Conservation (phyloP, 2,888 invertebrate species). For the Eristalis arbustorum region DNA sequence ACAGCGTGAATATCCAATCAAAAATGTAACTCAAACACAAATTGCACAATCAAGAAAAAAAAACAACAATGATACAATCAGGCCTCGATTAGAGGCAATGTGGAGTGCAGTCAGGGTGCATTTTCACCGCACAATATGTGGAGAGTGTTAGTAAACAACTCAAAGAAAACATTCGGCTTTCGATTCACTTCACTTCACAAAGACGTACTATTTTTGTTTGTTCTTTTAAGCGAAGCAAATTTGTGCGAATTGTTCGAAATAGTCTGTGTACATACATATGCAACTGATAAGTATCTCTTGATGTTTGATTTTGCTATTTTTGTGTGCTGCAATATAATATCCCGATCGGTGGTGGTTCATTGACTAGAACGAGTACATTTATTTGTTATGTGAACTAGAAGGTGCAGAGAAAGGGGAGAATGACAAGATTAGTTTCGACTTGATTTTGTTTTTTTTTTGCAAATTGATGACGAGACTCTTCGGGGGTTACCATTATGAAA, state of each 20-base stretch:
- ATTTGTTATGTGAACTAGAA: background rate
- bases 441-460: background rate
- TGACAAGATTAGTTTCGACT: background rate
- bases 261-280: background rate
- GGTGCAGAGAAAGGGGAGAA: background rate
- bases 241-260: constrained; percentile 23
- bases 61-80: constrained; percentile 10
- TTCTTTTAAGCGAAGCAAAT: constrained; percentile 3
- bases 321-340: background rate
- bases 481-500: background rate
- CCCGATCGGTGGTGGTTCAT: background rate
- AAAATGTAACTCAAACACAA: constrained; percentile 50
- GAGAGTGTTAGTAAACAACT: constrained; percentile 63
- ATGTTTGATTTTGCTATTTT: background rate
- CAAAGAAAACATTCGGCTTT: constrained; percentile 5
- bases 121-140: constrained; percentile 6
- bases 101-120: constrained; percentile 5
- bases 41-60: constrained; percentile 45
- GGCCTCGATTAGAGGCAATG: constrained; percentile 25
- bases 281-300: background rate
- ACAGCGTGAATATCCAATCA: constrained; percentile 7
- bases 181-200: background rate
- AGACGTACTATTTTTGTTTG: background rate
- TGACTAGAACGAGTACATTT: constrained; percentile 7
- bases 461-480: background rate